Evolutionary conservation across 2,888 invertebrate species (phyloP), one percentile per base, ranked within the genome.

Genomic region (Synergus umbraculus): DNA sequence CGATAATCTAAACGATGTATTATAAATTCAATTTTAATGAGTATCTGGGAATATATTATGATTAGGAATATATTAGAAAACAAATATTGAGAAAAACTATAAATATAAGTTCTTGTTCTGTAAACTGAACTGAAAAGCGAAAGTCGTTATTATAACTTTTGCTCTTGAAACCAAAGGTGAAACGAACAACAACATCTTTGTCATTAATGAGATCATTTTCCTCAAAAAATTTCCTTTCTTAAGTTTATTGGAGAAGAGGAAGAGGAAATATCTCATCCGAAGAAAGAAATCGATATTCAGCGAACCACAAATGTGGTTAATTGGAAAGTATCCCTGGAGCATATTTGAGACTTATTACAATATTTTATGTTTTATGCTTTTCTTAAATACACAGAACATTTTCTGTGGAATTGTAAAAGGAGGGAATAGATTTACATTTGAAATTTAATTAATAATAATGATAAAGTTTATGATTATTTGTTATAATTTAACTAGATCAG

Each of bases 271-370:
- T 29, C 22, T 69, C n/a, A 69, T 49, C 69, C 37, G 29, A 1
- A 49, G 54, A 54, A 69, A 41, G 78, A 78, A 79, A 84, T 81
- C 82, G 82, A 79, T 82, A 78, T 76, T 79, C 77, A 80, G 80
- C 81, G 76, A 60, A 79, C 77, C 69, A 65, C 58, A 73, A 54
- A 63, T 77, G 67, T 46, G 76, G 64, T 73, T 81, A 78, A 80
- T 80, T 84, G 66, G 83, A 84, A 83, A 84, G 84, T 84, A 63
- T 60, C 44, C 58, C 43, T 9, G 49, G 9, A 22, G 49, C 10
- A 49, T 49, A 73, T 54, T 69, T n/a, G 1, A 44, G 46, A 13
- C 46, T 69, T 49, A 69, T 49, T 69, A 15, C 46, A 69, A 69
- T 49, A 13, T 69, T 69, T 69, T 46, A 49, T 69, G 9, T 69